Conservation (phyloP, 53 echinoderm and acorn worm species). For the Henricia sp. region DNA sequence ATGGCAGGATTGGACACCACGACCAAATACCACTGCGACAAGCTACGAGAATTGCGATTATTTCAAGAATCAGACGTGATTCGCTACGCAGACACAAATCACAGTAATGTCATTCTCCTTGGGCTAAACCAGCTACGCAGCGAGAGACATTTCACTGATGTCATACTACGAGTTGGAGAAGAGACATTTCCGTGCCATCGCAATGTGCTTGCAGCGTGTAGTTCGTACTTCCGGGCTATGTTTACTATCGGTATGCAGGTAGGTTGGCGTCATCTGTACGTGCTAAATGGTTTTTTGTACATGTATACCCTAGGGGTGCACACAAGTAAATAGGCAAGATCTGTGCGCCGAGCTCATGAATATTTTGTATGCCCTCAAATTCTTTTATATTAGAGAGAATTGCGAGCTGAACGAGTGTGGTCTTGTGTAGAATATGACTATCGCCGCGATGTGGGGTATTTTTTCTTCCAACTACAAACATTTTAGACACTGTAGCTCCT, state of each 20-base stretch:
- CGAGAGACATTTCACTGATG: slow-evolving; percentile 72
- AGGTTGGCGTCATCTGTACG: neutral
- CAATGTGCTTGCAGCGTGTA: slow-evolving; percentile 77
- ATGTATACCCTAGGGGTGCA: too few species aligned
- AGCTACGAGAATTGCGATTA: slow-evolving; percentile 15
- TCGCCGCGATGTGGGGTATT: too few species aligned
- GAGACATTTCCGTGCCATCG: slow-evolving; percentile 72
- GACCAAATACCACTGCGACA: neutral
- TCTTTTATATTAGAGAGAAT: too few species aligned
- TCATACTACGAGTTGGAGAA: slow-evolving; percentile 58
- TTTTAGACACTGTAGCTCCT: too few species aligned
- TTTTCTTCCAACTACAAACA: too few species aligned
- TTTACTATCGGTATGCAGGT: slow-evolving; percentile 77
- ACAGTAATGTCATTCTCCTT: slow-evolving; percentile 63
- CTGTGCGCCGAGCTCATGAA: too few species aligned
- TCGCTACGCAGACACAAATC: slow-evolving; percentile 73
- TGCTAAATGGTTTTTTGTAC: neutral
- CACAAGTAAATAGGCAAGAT: too few species aligned
- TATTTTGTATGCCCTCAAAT: too few species aligned
- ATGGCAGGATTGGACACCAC: too few species aligned
- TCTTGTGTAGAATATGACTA: too few species aligned
- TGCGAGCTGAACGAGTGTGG: too few species aligned
- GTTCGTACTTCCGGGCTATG: slow-evolving; percentile 86
- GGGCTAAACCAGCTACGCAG: slow-evolving; percentile 56
- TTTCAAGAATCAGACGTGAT: slow-evolving; percentile 33